Percentiles rank a stretch among this genome's conserved stretches.
These are phyloP conservation scores for Microvelia longipes DNA, from an alignment of 1,140 invertebrate genomes.

Conservation along the genomic window DNA sequence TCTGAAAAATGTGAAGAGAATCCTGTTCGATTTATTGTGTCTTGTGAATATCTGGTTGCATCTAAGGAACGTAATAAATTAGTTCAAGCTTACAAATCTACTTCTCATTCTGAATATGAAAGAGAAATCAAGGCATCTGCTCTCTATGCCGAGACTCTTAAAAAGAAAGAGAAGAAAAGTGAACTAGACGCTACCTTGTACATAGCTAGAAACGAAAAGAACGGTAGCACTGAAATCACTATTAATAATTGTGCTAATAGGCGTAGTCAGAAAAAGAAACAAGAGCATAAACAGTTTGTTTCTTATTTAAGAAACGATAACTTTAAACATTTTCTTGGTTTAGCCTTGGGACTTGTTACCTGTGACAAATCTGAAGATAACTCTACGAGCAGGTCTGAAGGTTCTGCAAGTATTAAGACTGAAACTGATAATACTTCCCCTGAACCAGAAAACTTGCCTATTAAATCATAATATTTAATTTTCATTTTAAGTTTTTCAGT, in stretches of 20 bases:
- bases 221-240: not conserved
- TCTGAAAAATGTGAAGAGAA: not conserved
- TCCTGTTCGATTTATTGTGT: not conserved
- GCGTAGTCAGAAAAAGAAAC: not conserved
- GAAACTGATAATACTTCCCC: too few species aligned
- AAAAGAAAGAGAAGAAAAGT: not conserved
- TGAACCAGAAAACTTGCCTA: too few species aligned
- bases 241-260: not conserved
- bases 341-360: not conserved
- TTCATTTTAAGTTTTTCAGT: too few species aligned
- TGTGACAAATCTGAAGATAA: not conserved
- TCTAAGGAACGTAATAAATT: not conserved
- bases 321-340: not conserved
- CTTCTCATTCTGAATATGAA: not conserved
- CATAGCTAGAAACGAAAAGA: not conserved
- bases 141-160: not conserved
- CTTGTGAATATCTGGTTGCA: not conserved
- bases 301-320: not conserved
- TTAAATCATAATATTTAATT: too few species aligned
- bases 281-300: not conserved
- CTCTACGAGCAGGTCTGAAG: not conserved
- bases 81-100: not conserved
- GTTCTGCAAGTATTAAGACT: too few species aligned
- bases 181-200: not conserved
- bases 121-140: not conserved